Percentiles rank a stretch among this genome's conserved stretches.
These are phyloP conservation scores for Pocota personata DNA, from an alignment of 2,888 invertebrate genomes.

Conservation along the genomic window DNA sequence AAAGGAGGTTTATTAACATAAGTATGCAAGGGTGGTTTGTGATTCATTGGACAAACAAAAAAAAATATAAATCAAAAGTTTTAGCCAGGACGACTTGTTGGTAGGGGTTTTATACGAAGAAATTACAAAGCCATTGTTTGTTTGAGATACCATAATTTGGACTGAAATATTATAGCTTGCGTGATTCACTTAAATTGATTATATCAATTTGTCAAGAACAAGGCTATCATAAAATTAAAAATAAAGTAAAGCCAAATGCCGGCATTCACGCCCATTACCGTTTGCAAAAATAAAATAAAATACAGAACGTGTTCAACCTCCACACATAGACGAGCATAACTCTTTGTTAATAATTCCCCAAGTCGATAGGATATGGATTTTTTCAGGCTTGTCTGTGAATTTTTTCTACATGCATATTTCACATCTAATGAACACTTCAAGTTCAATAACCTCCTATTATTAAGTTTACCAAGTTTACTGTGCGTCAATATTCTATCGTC, in stretches of 20 bases:
- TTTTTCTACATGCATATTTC: conserved; percentile 14
- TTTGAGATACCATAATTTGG: background rate
- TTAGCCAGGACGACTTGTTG: too few species aligned
- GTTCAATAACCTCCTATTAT: conserved; percentile 57
- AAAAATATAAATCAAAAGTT: too few species aligned
- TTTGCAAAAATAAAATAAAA: background rate
- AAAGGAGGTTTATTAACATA: too few species aligned
- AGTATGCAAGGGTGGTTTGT: too few species aligned
- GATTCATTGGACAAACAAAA: too few species aligned
- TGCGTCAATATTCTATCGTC: conserved; percentile 48
- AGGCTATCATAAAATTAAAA: conserved; percentile 15
- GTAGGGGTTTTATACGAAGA: too few species aligned
- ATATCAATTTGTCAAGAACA: conserved; percentile 36
- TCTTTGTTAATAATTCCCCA: background rate
- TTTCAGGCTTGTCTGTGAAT: conserved; percentile 14
- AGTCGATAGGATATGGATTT: conserved; percentile 12
- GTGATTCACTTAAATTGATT: conserved; percentile 8
- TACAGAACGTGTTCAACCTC: background rate
- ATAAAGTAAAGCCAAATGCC: background rate
- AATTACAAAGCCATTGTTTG: background rate
- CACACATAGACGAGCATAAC: background rate
- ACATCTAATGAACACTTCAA: conserved; percentile 30
- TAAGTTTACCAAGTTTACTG: background rate
- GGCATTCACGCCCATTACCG: background rate
- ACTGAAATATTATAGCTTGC: background rate